Conservation (phyloP, 2,888 invertebrate genomes). For the Ferdinandea cuprea region DNA sequence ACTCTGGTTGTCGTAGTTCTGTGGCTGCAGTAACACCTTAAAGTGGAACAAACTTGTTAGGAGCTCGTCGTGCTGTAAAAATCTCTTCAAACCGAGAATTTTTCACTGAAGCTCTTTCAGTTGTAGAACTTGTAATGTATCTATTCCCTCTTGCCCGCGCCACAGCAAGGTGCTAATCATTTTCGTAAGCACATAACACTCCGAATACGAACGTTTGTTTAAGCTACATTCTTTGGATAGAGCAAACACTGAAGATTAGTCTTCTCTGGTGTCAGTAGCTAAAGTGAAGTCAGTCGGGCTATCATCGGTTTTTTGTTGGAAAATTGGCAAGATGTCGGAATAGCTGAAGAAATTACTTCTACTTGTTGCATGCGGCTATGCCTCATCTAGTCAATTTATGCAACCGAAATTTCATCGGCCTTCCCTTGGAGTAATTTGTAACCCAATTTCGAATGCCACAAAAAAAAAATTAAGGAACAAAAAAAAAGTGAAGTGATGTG, state of each 20-base stretch:
- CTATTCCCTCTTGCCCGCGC: slow-evolving; percentile 1
- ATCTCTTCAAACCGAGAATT: slow-evolving; percentile 1
- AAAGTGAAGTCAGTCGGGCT: slow-evolving; percentile 38
- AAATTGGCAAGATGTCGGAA: slow-evolving; percentile 83
- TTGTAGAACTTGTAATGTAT: slow-evolving; percentile 15
- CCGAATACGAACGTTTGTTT: not conserved
- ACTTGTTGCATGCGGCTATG: slow-evolving; percentile 80
- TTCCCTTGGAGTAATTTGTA: not conserved
- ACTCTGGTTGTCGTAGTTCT: not conserved
- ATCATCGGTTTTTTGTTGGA: slow-evolving; percentile 65
- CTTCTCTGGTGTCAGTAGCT: slow-evolving; percentile 28
- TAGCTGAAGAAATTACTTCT: slow-evolving; percentile 80
- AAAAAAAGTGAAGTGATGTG: slow-evolving; percentile 21
- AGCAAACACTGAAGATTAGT: slow-evolving; percentile 60
- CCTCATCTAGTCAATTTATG: slow-evolving; percentile 83
- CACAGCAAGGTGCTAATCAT: slow-evolving; percentile 55
- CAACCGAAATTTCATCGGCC: slow-evolving; percentile 76
- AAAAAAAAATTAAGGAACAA: too few relatives aligned
- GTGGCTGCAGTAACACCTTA: slow-evolving; percentile 34
- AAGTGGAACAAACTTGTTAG: slow-evolving; percentile 72
- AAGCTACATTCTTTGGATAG: slow-evolving; percentile 44
- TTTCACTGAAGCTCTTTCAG: slow-evolving; percentile 4
- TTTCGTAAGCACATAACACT: slow-evolving; percentile 48
- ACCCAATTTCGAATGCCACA: not conserved
- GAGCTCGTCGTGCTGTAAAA: slow-evolving; percentile 44